Percentiles rank a stretch among this genome's conserved stretches.
Conservation (phyloP, 2,113 vertebrate genomes). For the Pipra filicauda region DNA sequence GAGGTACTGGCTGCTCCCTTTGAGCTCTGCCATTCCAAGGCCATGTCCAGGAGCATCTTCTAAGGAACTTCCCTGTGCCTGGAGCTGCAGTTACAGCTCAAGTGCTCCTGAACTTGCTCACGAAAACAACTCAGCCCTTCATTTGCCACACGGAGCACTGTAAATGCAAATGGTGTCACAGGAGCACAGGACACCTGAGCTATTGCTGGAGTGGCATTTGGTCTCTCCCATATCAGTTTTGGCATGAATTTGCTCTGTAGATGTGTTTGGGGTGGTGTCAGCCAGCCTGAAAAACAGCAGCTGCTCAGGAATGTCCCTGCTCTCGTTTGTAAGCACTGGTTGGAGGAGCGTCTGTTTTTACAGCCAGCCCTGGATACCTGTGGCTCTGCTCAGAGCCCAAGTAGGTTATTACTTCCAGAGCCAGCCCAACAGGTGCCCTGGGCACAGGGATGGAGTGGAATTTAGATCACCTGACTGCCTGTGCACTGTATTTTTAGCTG, state of each 20-base stretch:
- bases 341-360: neutral
- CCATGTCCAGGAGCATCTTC: neutral
- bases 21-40: neutral
- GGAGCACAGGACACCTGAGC: neutral
- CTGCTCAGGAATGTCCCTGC: neutral
- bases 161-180: neutral
- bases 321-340: neutral
- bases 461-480: neutral
- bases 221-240: neutral
- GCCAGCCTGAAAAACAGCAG: neutral
- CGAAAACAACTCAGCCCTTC: neutral
- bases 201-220: neutral
- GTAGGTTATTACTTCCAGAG: neutral
- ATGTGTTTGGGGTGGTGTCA: neutral
- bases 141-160: neutral
- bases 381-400: neutral
- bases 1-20: neutral
- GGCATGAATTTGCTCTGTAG: neutral
- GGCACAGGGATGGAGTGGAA: neutral
- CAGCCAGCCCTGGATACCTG: neutral
- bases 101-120: neutral
- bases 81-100: neutral
- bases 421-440: neutral
- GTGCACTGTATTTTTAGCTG: neutral
- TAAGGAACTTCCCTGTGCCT: neutral